Base-by-base conservation (phyloP, 2,113 vertebrate genomes). In the Bufo gargarizans region DNA sequence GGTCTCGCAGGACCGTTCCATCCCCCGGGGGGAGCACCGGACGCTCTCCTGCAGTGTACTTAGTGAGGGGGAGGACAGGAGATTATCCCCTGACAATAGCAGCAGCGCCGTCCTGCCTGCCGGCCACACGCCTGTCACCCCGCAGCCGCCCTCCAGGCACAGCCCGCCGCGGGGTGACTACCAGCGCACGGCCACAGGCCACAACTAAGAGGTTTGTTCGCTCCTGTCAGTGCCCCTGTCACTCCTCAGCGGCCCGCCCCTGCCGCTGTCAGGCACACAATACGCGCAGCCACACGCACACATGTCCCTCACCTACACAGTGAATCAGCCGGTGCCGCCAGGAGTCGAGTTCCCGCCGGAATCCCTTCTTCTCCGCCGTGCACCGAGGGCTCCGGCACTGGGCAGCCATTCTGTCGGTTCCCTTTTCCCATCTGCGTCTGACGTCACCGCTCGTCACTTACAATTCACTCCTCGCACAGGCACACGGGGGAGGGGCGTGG, bases 341-440 rank as follows among this genome's bases (percentile, higher is more conserved):
- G 61, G 97, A 97, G 93, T 99, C 98, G 92, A 99, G 97, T 95
- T 98, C 97, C 95, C 97, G 97, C 95, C 97, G 96, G 96, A 97
- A 97, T 92, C 97, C 96, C 93, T 95, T 97, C 91, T 96, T 97
- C 94, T 99, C 97, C 92, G 96, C 96, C 95, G 97, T 97, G 95
- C 97, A 99, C 94, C 96, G 97, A 87, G 96, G 95, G 94, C 96
- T 97, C 94, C 96, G 95, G 95, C 98, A 99, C 95, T 96, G 97
- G 93, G 95, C 94, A 94, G 97, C 97, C 97, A 99, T 99, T 97
- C 96, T 96, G 94, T 93, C 94, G 92, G 94, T 96, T 95, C 95
- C 94, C 94, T 94, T 94, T 88, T 94, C 95, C 94, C 93, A 92
- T 93, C 94, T 96, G 93, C 93, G 91, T 93, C 95, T 96, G 95